phyloP scores from a whole-genome alignment of 2,113 vertebrate genomes.

The Amblyopsis rosae region DNA sequence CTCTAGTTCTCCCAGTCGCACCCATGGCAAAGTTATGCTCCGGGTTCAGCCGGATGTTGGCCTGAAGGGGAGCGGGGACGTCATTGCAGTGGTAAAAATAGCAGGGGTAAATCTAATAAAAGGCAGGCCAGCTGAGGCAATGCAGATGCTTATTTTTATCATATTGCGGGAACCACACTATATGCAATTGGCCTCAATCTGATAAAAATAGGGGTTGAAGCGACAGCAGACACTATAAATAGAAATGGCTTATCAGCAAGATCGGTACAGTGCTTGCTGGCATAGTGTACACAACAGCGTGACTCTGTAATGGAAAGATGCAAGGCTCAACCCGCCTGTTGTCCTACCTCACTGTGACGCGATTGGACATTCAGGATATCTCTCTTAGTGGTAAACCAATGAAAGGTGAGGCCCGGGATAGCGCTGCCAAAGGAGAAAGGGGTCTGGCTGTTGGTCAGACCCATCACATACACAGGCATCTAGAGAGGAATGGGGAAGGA shows the following conservation, averaged over 20 bases:
- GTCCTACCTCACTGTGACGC: conserved; percentile 85
- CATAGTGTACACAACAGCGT: conserved; percentile 8
- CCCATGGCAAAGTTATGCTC: conserved; percentile 91
- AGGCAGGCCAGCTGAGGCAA: conserved; percentile 26
- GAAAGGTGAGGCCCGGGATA: conserved; percentile 84
- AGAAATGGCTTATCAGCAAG: conserved; percentile 14
- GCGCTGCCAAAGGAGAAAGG: conserved; percentile 94
- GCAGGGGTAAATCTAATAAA: conserved; percentile 56
- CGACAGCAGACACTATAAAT: conserved; percentile 32
- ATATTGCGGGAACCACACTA: conserved; percentile 26
- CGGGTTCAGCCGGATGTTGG: conserved; percentile 79
- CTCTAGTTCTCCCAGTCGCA: conserved; percentile 82
- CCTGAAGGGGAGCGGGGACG: conserved; percentile 71
- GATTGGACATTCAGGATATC: conserved; percentile 87
- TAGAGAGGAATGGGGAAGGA: conserved; percentile 27
- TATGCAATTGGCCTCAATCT: conserved; percentile 28
- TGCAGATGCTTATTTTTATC: conserved; percentile 23
- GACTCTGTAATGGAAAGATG: neutral
- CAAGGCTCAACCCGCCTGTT: neutral
- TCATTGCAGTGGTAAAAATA: conserved; percentile 38
- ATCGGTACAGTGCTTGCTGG: neutral
- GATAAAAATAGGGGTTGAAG: conserved; percentile 31
- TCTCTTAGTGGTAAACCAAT: conserved; percentile 91
- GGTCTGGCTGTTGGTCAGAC: conserved; percentile 87
- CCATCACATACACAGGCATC: conserved; percentile 91